A percentile compares a stretch with the other conserved stretches of the same genome.
Evolutionary conservation across 2,797 vertebrate species (phyloP).

Genomic region (Podargus strigoides): DNA sequence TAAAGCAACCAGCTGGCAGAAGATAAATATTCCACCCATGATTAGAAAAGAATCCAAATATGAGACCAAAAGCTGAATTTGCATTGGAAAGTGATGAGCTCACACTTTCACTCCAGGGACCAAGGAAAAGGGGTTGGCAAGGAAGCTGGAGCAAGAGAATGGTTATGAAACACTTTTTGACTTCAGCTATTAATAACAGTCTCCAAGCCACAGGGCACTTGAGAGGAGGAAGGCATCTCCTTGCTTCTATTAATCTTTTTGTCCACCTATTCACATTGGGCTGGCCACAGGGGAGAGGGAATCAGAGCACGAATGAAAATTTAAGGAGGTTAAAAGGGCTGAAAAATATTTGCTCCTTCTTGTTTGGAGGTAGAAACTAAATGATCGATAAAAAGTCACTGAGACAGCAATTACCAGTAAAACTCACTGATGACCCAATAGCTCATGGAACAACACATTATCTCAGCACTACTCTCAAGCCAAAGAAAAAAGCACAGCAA

Average conservation of each 20-base stretch:
- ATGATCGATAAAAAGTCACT: constrained; percentile 53
- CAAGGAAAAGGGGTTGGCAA: constrained; percentile 32
- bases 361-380: constrained; percentile 64
- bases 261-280: constrained; percentile 46
- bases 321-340: constrained; percentile 59
- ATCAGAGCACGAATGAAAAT: constrained; percentile 14
- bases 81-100: constrained; percentile 70
- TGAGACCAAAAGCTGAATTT: constrained; percentile 58
- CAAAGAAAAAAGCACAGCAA: neutral
- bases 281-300: constrained; percentile 30
- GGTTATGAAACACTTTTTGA: constrained; percentile 51
- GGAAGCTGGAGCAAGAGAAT: constrained; percentile 6
- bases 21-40: constrained; percentile 65
- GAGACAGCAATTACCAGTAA: constrained; percentile 57
- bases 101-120: constrained; percentile 62
- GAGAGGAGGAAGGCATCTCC: constrained; percentile 41
- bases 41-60: constrained; percentile 56
- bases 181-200: constrained; percentile 62
- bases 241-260: constrained; percentile 62
- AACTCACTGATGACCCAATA: constrained; percentile 18
- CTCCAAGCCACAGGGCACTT: constrained; percentile 53
- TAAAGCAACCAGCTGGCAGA: constrained; percentile 18
- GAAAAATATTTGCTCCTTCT: constrained; percentile 57
- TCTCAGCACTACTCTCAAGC: constrained; percentile 2
- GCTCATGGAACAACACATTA: neutral